Base-by-base conservation (phyloP, 2,113 vertebrate species). In the Camelus dromedarius region DNA sequence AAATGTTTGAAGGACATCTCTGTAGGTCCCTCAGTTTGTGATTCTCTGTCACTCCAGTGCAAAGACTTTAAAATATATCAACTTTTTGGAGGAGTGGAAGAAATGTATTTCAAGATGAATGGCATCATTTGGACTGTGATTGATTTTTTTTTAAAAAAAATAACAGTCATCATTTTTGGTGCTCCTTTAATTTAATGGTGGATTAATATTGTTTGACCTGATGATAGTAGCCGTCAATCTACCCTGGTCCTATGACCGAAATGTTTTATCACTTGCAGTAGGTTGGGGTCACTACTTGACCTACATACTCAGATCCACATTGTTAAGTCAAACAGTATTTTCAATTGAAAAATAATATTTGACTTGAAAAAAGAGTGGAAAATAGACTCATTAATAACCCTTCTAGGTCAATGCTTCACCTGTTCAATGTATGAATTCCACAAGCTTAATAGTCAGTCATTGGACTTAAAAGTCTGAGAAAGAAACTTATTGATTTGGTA, bases 401-500 rank as follows among this genome's bases (percentile, higher is more conserved):
- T 89, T 42, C 19, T 93, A n/a, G 58, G 18, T 96, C 88, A 93
- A 26, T 50, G 56, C 11, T 56, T 11, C 6, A 4, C 73, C 91
- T 86, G 28, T 77, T 91, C 54, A 42, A 77, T 95, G 58, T 81
- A 87, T 85, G 76, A 75, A 85, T 96, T 75, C 62, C 60, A 86
- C 8, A 76, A 32, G 75, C 52, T 91, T 86, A 95, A 96, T 87
- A 73, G 66, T 24, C 2, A 92, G 76, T 93, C 66, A 85, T 72
- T 22, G 13, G 69, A 89, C 76, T 97, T 96, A 89, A 96, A 93
- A 97, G 32, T 66, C 62, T 60, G 76, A 94, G 64, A 93, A 95
- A 95, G 50, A 50, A 83, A 56, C 3, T 19, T 96, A 96, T 97
- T 91, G 81, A 96, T 96, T 95, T 69, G 75, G 92, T 96, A 98